Evolutionary conservation across 2,797 vertebrate genomes (phyloP).

Genomic region (Galagoides demidoff): DNA sequence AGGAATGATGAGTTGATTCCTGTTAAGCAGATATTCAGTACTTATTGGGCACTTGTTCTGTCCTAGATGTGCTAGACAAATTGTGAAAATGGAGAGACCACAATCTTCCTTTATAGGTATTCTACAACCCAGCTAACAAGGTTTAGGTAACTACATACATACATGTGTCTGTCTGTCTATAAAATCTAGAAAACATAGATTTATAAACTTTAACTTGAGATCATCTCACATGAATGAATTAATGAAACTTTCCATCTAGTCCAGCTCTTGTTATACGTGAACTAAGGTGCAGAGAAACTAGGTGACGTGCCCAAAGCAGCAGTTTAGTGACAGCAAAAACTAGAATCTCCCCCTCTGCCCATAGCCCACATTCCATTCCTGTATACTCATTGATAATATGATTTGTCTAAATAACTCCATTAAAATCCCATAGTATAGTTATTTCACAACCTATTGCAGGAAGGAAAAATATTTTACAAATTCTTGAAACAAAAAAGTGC

Average conservation of each 20-base stretch:
- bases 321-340: background rate
- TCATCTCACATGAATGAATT: background rate
- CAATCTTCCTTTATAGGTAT: background rate
- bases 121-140: background rate
- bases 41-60: background rate
- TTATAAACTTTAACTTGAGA: slow-evolving; percentile 8
- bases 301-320: background rate
- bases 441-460: background rate
- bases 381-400: background rate
- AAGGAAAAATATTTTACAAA: slow-evolving; percentile 11
- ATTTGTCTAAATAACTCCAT: background rate
- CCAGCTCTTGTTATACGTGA: background rate
- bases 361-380: background rate
- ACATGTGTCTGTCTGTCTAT: background rate
- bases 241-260: background rate
- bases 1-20: background rate
- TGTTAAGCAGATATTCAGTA: background rate
- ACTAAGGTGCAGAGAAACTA: background rate
- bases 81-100: background rate
- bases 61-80: background rate
- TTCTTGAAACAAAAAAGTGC: slow-evolving; percentile 34
- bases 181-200: slow-evolving; percentile 13
- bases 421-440: background rate
- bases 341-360: background rate
- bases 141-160: background rate